Conservation (phyloP, 2,797 vertebrate species). For the Phrynocephalus vlangalii region DNA sequence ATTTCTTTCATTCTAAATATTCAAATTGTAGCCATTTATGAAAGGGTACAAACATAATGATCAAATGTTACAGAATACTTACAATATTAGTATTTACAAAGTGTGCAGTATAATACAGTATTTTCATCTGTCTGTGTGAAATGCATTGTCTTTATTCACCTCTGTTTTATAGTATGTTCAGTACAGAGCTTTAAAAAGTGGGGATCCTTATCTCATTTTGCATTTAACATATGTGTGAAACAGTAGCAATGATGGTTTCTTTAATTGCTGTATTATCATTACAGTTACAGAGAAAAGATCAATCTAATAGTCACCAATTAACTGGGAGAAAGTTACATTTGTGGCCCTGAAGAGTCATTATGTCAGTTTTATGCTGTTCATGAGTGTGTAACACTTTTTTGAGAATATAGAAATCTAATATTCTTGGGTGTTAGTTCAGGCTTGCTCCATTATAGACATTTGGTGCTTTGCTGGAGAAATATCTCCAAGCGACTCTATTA, state of each 20-base stretch:
- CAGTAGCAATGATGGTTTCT: conserved; percentile 58
- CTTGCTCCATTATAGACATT: conserved; percentile 64
- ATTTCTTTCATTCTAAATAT: background rate
- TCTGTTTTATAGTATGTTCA: conserved; percentile 6
- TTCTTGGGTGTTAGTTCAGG: conserved; percentile 64
- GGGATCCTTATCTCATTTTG: conserved; percentile 35
- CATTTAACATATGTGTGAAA: conserved; percentile 59
- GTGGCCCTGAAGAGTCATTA: conserved; percentile 70
- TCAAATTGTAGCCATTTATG: conserved; percentile 2
- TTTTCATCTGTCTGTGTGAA: background rate
- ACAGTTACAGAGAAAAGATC: conserved; percentile 86
- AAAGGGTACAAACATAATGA: background rate
- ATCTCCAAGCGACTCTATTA: conserved; percentile 74
- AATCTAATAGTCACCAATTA: conserved; percentile 82
- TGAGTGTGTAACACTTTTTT: conserved; percentile 65
- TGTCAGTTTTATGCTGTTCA: conserved; percentile 74
- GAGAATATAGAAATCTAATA: conserved; percentile 73
- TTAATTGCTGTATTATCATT: conserved; percentile 80
- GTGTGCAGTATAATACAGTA: background rate
- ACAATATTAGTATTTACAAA: conserved; percentile 18
- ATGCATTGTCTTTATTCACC: background rate
- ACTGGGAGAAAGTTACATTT: conserved; percentile 72
- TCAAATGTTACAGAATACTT: conserved; percentile 9
- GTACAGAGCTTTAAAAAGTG: conserved; percentile 37
- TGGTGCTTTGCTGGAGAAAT: conserved; percentile 71